Base-by-base conservation (phyloP, 1,140 invertebrate species). In the Drosophila grimshawi region DNA sequence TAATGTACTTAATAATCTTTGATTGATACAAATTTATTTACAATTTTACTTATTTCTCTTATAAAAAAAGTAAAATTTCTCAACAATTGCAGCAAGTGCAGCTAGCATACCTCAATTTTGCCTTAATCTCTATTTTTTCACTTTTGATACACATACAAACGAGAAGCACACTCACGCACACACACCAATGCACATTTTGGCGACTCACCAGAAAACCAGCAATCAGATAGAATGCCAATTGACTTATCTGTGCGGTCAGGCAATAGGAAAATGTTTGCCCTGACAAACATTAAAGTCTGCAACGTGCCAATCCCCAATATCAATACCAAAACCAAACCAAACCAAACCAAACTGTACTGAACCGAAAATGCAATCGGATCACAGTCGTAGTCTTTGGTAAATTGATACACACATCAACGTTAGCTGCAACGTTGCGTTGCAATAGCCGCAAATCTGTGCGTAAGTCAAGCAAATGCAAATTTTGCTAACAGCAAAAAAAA, bases 401-500 rank as follows among this genome's bases (percentile, higher is more conserved):
- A 86, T 83, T 86, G 83, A 86, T 86, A 88, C 83, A 88, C 83
- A 86, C 83, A 88, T 88, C 85, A 62, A 69, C 57, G 51, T 59
- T 48, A 33, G 32, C 11, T 32, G 39, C 51, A 80, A 83, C 81
- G 80, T 86, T 86, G 70, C 83, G 83, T 80, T 86, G 83, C 83
- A 88, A 82, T 83, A 88, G 83, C 83, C 83, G 86, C 83, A 88
- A 86, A 86, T 86, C 83, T 86, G 78, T 86, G 80, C 83, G 76
- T 88, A 86, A 86, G 88, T 88, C 83, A 86, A 86, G 80, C 83
- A 86, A 88, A 86, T 86, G 83, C 69, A 86, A 86, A 88, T 86
- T 82, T 88, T 60, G 61, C 80, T 77, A 82, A 88, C 71, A 83
- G 72, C 83, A 49, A 39, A 46, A 48, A 48, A 61, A 61, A 67